A percentile compares a stretch with the other conserved stretches of the same genome.
These are phyloP conservation scores for Neoniphon sammara DNA, from an alignment of 2,797 vertebrate genomes.

Conservation along the genomic window DNA sequence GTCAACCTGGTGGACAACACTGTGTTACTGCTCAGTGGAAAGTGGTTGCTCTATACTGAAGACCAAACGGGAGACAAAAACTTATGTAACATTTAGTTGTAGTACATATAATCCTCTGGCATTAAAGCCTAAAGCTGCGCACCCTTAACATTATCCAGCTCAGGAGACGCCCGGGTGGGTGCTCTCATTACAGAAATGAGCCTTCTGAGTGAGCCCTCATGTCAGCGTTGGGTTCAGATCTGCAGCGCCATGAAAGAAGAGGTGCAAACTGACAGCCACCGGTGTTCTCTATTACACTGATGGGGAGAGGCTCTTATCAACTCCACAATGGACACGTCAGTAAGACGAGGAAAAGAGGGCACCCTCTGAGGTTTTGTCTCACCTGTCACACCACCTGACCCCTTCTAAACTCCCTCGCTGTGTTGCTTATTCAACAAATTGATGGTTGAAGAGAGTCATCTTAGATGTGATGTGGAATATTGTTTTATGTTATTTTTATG, in stretches of 20 bases:
- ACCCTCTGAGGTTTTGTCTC: slow-evolving; percentile 73
- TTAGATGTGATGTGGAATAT: neutral
- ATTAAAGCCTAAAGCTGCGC: slow-evolving; percentile 51
- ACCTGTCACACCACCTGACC: slow-evolving; percentile 71
- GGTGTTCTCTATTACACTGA: slow-evolving; percentile 76
- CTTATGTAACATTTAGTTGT: slow-evolving; percentile 46
- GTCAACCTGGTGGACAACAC: no score
- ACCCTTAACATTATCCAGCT: slow-evolving; percentile 64
- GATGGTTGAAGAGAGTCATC: slow-evolving; percentile 3
- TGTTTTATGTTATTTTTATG: neutral
- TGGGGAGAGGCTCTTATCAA: slow-evolving; percentile 64
- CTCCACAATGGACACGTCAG: slow-evolving; percentile 65
- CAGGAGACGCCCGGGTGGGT: slow-evolving; percentile 45
- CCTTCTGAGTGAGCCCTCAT: slow-evolving; percentile 69
- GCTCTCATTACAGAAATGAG: slow-evolving; percentile 69
- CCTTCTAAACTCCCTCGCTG: slow-evolving; percentile 38
- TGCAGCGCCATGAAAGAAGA: slow-evolving; percentile 67
- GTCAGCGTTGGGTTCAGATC: slow-evolving; percentile 70
- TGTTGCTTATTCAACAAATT: slow-evolving; percentile 27
- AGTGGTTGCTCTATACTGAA: neutral
- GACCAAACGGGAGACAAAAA: slow-evolving; percentile 19
- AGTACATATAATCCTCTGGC: slow-evolving; percentile 42
- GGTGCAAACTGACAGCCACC: slow-evolving; percentile 73
- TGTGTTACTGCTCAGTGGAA: neutral
- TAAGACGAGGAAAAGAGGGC: slow-evolving; percentile 57